A percentile compares a stretch with the other conserved stretches of the same genome.
phyloP scores from a whole-genome alignment of 2,888 invertebrate species.

The Liposcelis brunnea region DNA sequence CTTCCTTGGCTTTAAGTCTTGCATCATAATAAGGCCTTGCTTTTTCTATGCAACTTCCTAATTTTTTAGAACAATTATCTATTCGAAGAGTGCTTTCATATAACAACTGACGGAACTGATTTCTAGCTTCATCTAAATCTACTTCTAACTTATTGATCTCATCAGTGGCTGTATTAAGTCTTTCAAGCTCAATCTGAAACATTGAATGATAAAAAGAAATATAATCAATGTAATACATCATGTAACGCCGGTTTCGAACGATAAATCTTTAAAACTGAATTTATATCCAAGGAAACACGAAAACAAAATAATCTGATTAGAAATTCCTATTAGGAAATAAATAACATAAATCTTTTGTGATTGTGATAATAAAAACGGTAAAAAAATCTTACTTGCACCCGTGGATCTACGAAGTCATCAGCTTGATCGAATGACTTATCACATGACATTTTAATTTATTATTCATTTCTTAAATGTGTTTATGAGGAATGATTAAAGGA shows the following conservation, averaged over 20 bases:
- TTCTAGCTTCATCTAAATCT: slow-evolving; percentile 72
- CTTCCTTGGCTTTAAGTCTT: slow-evolving; percentile 63
- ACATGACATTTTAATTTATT: slow-evolving; percentile 32
- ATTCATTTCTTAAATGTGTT: too few species aligned
- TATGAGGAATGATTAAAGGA: too few species aligned
- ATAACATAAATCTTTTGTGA: too few species aligned
- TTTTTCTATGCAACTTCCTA: slow-evolving; percentile 70
- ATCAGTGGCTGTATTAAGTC: slow-evolving; percentile 78
- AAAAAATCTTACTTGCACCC: slow-evolving; percentile 47
- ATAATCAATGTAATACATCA: too few species aligned
- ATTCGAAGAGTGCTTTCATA: slow-evolving; percentile 70
- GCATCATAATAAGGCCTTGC: slow-evolving; percentile 84
- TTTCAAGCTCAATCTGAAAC: slow-evolving; percentile 67
- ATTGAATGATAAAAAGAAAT: slow-evolving; percentile 15
- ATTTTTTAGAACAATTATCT: slow-evolving; percentile 60
- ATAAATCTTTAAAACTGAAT: too few species aligned
- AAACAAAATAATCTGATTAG: too few species aligned
- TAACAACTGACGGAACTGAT: slow-evolving; percentile 60
- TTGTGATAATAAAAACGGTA: too few species aligned
- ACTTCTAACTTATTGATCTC: slow-evolving; percentile 83
- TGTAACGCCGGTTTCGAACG: background rate
- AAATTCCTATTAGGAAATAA: too few species aligned
- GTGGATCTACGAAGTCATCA: slow-evolving; percentile 55
- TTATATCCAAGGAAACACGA: too few species aligned
- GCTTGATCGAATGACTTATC: slow-evolving; percentile 36